Evolutionary conservation across 1,140 invertebrate species (phyloP).

Genomic region (Neodiprion fabricii): DNA sequence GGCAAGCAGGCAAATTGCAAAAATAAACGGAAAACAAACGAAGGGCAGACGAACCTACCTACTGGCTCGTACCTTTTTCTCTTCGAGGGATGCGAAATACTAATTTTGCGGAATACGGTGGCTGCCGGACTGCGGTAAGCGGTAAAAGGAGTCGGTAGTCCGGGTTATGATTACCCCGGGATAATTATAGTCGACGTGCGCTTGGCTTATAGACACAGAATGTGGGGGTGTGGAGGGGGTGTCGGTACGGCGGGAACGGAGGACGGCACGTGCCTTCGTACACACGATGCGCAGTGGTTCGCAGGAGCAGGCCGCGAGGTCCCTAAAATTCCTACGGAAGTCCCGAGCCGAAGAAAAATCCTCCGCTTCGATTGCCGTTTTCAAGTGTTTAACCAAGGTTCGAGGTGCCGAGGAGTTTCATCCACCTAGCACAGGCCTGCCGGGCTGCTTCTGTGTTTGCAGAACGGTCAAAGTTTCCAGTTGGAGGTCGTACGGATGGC

Average conservation of each 20-base stretch:
- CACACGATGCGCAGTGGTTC: neutral
- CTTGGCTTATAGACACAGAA: constrained; percentile 44
- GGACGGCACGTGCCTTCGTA: neutral
- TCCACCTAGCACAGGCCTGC: too few species aligned
- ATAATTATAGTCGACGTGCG: constrained; percentile 62
- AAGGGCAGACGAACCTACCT: constrained; percentile 18
- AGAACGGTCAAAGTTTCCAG: constrained; percentile 27
- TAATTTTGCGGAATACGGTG: constrained; percentile 64
- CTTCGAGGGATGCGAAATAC: constrained; percentile 58
- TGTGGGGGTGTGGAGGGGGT: neutral
- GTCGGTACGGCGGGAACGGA: neutral
- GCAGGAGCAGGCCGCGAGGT: neutral
- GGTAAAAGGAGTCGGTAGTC: constrained; percentile 47
- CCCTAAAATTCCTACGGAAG: too few species aligned
- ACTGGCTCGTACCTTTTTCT: constrained; percentile 35
- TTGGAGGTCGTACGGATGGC: constrained; percentile 26
- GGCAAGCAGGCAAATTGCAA: constrained; percentile 56
- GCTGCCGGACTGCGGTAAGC: constrained; percentile 57
- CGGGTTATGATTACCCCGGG: constrained; percentile 59
- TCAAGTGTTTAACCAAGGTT: too few species aligned
- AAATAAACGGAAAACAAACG: constrained; percentile 52
- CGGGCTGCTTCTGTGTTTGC: neutral
- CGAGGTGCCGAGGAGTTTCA: too few species aligned
- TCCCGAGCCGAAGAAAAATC: too few species aligned
- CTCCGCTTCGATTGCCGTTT: too few species aligned